phyloP scores from a whole-genome alignment of 2,888 invertebrate species.

The Coelinius sp. region DNA sequence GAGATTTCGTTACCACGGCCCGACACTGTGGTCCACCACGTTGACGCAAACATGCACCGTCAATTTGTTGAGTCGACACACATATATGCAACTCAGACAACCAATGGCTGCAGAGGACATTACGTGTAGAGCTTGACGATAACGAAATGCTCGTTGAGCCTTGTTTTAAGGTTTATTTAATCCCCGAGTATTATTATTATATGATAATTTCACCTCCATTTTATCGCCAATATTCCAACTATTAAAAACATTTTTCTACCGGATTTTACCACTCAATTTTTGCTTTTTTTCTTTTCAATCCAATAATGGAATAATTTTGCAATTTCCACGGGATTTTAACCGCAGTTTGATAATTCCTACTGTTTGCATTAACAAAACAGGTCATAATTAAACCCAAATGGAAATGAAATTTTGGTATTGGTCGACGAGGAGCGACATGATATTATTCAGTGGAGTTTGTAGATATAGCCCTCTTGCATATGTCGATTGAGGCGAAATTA shows the following conservation, averaged over 20 bases:
- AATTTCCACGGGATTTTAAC: too few species aligned
- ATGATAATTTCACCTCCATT: not conserved
- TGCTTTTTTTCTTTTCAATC: too few species aligned
- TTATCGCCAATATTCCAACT: not conserved
- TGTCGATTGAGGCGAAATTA: slow-evolving; percentile 21
- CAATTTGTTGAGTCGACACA: slow-evolving; percentile 33
- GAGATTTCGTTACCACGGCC: slow-evolving; percentile 46
- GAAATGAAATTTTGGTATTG: slow-evolving; percentile 3
- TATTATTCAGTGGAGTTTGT: slow-evolving; percentile 12
- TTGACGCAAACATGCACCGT: slow-evolving; percentile 39
- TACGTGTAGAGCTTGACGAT: not conserved
- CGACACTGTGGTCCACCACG: slow-evolving; percentile 45
- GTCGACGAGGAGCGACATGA: not conserved
- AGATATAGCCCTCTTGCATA: slow-evolving; percentile 8
- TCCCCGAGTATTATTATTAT: not conserved
- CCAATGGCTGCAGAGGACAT: slow-evolving; percentile 26
- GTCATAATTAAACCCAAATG: not conserved
- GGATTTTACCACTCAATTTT: too few species aligned
- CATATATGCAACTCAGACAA: slow-evolving; percentile 20
- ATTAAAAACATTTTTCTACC: too few species aligned
- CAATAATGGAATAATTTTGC: not conserved
- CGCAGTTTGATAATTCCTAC: not conserved
- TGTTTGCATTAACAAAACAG: not conserved
- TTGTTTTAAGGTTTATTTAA: slow-evolving; percentile 1
- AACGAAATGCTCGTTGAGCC: not conserved